These are phyloP conservation scores for Empis stercorea DNA, from an alignment of 2,888 invertebrate species.

Conservation along the genomic window DNA sequence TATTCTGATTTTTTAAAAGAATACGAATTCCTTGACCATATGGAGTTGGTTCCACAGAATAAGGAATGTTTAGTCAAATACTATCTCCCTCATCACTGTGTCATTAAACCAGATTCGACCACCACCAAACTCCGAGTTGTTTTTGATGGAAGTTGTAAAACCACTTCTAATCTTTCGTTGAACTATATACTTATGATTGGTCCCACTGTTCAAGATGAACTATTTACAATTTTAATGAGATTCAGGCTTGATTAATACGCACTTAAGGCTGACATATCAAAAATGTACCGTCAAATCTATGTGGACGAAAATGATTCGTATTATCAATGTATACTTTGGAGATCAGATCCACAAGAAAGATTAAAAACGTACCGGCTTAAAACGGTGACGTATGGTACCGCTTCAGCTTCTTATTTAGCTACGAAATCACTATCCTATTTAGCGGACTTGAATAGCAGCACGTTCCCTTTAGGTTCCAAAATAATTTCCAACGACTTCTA, in stretches of 20 bases:
- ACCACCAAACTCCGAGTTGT: slow-evolving; percentile 4
- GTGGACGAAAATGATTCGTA: slow-evolving; percentile 9
- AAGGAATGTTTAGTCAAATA: background rate
- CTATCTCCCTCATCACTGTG: slow-evolving; percentile 14
- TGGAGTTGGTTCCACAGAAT: slow-evolving; percentile 5
- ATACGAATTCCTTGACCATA: slow-evolving; percentile 13
- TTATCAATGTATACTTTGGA: slow-evolving; percentile 13
- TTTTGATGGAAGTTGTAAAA: slow-evolving; percentile 6
- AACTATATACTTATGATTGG: slow-evolving; percentile 5
- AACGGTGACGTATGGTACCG: slow-evolving; percentile 11
- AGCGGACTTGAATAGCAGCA: background rate
- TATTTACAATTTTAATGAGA: slow-evolving; percentile 8
- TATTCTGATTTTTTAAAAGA: slow-evolving; percentile 14
- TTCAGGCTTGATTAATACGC: slow-evolving; percentile 5
- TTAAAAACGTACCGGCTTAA: slow-evolving; percentile 6
- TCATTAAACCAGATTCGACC: slow-evolving; percentile 7
- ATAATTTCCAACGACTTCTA: background rate
- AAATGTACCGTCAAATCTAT: slow-evolving; percentile 17
- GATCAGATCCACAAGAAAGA: slow-evolving; percentile 2
- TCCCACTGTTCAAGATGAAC: slow-evolving; percentile 7
- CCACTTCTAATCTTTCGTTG: slow-evolving; percentile 2
- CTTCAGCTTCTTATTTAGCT: slow-evolving; percentile 10
- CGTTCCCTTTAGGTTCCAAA: background rate
- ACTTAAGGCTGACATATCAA: slow-evolving; percentile 15
- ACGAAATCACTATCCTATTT: slow-evolving; percentile 3